These are phyloP conservation scores for Agrypnus murinus DNA, from an alignment of 2,888 invertebrate species.

Conservation along the genomic window DNA sequence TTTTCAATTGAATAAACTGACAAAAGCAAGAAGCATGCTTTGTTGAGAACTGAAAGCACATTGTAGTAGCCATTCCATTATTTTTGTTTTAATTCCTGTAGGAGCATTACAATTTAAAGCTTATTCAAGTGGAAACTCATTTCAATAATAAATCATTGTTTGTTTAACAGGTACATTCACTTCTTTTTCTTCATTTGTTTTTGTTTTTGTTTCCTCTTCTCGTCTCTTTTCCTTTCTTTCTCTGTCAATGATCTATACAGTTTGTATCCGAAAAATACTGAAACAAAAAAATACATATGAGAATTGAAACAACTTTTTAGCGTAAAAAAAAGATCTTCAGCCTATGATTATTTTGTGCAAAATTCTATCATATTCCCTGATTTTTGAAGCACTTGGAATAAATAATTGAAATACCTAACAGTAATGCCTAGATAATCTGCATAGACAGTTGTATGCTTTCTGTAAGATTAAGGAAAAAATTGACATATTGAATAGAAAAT, in stretches of 20 bases:
- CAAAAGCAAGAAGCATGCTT: not conserved
- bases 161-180: constrained; percentile 62
- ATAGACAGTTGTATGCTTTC: too few relatives aligned
- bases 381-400: too few relatives aligned
- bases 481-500: too few relatives aligned
- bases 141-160: not conserved
- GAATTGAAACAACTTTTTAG: not conserved
- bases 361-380: too few relatives aligned
- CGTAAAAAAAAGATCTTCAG: too few relatives aligned
- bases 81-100: too few relatives aligned
- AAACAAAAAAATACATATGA: constrained; percentile 66
- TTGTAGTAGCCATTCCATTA: not conserved
- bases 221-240: constrained; percentile 84
- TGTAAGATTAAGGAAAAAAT: too few relatives aligned
- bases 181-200: constrained; percentile 90
- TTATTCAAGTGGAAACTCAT: constrained; percentile 5
- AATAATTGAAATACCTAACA: too few relatives aligned
- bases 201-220: constrained; percentile 84
- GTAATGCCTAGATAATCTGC: too few relatives aligned
- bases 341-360: too few relatives aligned
- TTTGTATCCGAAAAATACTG: constrained; percentile 92
- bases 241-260: constrained; percentile 86
- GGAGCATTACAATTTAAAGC: not conserved
- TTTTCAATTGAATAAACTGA: too few relatives aligned
- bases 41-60: not conserved